A percentile compares a stretch with the other conserved stretches of the same genome.
Conservation (phyloP, 2,113 vertebrate genomes). For the Marcusenius ussheri region DNA sequence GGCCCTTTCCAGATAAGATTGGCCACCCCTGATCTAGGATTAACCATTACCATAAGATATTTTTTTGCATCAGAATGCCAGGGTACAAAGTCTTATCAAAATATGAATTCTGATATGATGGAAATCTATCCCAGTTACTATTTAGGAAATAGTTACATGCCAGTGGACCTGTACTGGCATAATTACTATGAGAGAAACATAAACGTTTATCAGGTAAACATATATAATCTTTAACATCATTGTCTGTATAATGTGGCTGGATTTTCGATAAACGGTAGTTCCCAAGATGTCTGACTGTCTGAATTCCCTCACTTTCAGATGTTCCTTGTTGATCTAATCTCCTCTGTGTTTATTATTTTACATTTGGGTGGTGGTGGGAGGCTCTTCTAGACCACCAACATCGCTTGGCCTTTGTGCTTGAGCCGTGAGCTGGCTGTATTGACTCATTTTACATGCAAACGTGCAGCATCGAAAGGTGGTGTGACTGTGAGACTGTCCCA, state of each 20-base stretch:
- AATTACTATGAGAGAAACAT: background rate
- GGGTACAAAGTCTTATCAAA: background rate
- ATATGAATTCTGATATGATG: background rate
- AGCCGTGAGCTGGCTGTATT: background rate
- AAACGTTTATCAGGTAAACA: background rate
- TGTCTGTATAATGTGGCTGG: background rate
- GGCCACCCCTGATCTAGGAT: background rate
- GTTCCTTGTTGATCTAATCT: background rate
- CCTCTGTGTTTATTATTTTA: background rate
- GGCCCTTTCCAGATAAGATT: too few relatives aligned
- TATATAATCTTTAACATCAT: background rate
- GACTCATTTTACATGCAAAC: background rate
- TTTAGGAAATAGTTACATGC: background rate
- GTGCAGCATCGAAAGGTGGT: background rate
- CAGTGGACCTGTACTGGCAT: background rate
- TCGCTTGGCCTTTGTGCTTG: background rate
- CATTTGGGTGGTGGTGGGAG: background rate
- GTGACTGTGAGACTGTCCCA: background rate
- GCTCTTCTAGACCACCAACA: background rate
- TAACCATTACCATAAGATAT: background rate
- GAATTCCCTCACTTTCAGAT: background rate
- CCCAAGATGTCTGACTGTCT: background rate
- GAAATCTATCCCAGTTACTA: background rate
- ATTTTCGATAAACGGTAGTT: background rate
- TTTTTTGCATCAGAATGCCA: background rate